Evolutionary conservation across 2,797 vertebrate species (phyloP).

Genomic region (Graptemys geographica): DNA sequence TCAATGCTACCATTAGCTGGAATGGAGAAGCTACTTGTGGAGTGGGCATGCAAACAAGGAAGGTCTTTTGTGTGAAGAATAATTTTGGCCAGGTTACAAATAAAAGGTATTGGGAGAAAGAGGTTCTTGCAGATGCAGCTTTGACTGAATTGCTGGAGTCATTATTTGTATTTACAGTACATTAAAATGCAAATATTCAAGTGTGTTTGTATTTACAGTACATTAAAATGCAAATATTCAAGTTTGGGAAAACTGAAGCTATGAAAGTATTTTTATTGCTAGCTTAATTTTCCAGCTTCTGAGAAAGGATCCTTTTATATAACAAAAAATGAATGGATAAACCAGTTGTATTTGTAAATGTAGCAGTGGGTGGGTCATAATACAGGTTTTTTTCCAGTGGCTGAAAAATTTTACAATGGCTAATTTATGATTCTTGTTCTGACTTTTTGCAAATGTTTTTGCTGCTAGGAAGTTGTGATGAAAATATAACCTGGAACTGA

Average conservation of each 20-base stretch:
- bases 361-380: neutral
- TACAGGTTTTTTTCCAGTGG: neutral
- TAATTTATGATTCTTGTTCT: conserved; percentile 2
- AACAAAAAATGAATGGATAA: neutral
- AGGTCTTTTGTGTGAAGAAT: conserved; percentile 89
- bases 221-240: neutral
- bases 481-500: conserved; percentile 38
- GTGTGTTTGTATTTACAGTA: neutral
- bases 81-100: conserved; percentile 85
- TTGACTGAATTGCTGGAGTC: neutral
- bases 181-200: neutral
- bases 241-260: neutral
- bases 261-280: conserved; percentile 32
- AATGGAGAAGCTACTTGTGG: conserved; percentile 84
- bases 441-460: conserved; percentile 13
- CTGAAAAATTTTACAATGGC: neutral
- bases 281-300: conserved; percentile 13
- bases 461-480: conserved; percentile 20
- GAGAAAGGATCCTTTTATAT: neutral
- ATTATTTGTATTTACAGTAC: neutral
- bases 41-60: conserved; percentile 89
- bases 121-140: neutral
- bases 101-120: conserved; percentile 87
- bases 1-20: conserved; percentile 80
- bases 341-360: neutral